phyloP scores from a whole-genome alignment of 2,797 vertebrate genomes.

The Molossus alvarezi region DNA sequence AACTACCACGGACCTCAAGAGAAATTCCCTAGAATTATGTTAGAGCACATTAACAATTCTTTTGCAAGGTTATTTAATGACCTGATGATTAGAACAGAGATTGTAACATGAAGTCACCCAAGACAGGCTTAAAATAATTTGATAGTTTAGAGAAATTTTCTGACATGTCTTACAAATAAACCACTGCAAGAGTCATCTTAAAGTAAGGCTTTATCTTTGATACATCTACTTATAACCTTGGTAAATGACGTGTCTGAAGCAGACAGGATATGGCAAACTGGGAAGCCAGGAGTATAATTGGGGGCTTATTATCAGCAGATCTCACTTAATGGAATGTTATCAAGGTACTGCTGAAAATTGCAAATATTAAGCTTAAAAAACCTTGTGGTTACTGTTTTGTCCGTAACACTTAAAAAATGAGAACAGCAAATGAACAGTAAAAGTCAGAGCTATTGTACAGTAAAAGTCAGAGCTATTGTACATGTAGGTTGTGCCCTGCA shows the following conservation, averaged over 20 bases:
- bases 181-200: slow-evolving; percentile 62
- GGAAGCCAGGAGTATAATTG: slow-evolving; percentile 54
- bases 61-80: slow-evolving; percentile 74
- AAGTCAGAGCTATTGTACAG: not conserved
- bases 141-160: slow-evolving; percentile 76
- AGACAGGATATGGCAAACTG: slow-evolving; percentile 74
- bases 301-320: slow-evolving; percentile 75
- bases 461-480: not conserved
- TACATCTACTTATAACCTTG: slow-evolving; percentile 71
- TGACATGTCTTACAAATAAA: slow-evolving; percentile 80
- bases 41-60: not conserved
- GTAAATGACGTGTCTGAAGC: slow-evolving; percentile 69
- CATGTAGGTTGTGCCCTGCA: not conserved
- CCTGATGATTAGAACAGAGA: slow-evolving; percentile 71
- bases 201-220: slow-evolving; percentile 82
- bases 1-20: not conserved
- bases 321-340: slow-evolving; percentile 72
- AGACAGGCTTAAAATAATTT: slow-evolving; percentile 80
- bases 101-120: slow-evolving; percentile 63
- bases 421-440: slow-evolving; percentile 40
- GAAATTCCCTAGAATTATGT: slow-evolving; percentile 59
- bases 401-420: slow-evolving; percentile 51
- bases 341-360: slow-evolving; percentile 69
- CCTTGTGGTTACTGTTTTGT: not conserved
- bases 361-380: slow-evolving; percentile 27